Conservation (phyloP, 1,140 invertebrate genomes). For the Neodiprion fabricii region DNA sequence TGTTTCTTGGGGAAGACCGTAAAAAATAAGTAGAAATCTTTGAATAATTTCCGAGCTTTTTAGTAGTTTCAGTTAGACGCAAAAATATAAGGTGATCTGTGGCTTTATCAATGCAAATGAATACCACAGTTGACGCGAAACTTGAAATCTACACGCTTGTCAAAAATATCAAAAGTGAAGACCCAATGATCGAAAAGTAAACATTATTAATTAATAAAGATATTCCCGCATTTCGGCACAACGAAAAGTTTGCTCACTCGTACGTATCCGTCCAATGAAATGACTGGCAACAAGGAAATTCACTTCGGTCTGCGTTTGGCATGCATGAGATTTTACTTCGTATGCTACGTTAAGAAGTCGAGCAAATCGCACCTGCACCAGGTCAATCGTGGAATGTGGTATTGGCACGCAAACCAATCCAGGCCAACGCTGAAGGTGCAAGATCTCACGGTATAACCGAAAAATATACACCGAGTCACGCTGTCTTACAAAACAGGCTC, state of each 20-base stretch:
- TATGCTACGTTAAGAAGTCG: background rate
- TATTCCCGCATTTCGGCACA: background rate
- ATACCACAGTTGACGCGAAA: too few species aligned
- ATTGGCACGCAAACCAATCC: background rate
- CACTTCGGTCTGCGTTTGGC: background rate
- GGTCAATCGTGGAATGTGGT: background rate
- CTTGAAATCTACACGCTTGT: too few species aligned
- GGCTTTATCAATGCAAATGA: too few species aligned
- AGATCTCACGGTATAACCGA: background rate
- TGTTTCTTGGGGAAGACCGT: too few species aligned
- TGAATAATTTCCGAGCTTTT: too few species aligned
- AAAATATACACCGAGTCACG: background rate
- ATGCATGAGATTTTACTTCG: background rate
- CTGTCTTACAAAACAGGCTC: background rate
- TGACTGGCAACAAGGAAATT: background rate
- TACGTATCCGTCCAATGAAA: background rate
- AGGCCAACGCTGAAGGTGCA: background rate
- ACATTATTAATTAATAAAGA: background rate
- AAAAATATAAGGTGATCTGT: too few species aligned
- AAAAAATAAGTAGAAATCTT: too few species aligned
- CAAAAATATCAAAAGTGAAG: too few species aligned
- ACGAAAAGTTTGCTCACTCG: background rate
- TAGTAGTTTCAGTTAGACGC: too few species aligned
- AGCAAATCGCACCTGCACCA: background rate
- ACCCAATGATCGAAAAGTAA: too few species aligned